These are phyloP conservation scores for Leptobrachium leishanense DNA, from an alignment of 2,113 vertebrate species.

Conservation along the genomic window DNA sequence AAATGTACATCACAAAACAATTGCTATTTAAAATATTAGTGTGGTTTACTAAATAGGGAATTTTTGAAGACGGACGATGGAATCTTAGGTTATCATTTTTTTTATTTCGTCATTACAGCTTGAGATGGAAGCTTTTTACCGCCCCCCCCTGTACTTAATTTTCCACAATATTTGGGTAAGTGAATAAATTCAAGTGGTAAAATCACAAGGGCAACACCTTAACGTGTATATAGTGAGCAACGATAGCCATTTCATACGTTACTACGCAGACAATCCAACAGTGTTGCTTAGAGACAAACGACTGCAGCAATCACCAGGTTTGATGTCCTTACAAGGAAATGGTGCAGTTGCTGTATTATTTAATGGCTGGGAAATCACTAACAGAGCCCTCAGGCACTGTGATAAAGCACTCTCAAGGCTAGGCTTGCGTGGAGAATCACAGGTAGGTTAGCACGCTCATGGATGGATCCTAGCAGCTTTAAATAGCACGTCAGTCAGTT, in stretches of 20 bases:
- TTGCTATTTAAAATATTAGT: no score
- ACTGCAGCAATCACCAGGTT: neutral
- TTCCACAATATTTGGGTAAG: no score
- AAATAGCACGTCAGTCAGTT: no score
- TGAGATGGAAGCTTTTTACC: no score
- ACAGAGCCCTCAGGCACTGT: neutral
- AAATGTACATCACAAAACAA: neutral
- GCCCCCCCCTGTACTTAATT: no score
- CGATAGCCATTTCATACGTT: constrained; percentile 6
- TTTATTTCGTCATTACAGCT: no score
- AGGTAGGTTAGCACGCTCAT: neutral
- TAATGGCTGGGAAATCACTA: neutral
- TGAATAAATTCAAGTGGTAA: no score
- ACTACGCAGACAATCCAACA: neutral
- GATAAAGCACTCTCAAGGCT: neutral
- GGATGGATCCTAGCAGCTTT: no score
- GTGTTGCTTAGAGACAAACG: constrained; percentile 18
- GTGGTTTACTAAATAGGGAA: no score
- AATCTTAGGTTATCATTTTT: no score
- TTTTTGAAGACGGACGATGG: no score
- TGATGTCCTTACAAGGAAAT: constrained; percentile 17
- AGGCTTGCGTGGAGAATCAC: neutral
- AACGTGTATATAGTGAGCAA: neutral
- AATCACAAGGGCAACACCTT: neutral
- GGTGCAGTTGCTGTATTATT: neutral